Percentiles rank a stretch among this genome's conserved stretches.
These are phyloP conservation scores for Antedon mediterranea DNA, from an alignment of 53 echinoderm and acorn worm genomes.

Conservation along the genomic window DNA sequence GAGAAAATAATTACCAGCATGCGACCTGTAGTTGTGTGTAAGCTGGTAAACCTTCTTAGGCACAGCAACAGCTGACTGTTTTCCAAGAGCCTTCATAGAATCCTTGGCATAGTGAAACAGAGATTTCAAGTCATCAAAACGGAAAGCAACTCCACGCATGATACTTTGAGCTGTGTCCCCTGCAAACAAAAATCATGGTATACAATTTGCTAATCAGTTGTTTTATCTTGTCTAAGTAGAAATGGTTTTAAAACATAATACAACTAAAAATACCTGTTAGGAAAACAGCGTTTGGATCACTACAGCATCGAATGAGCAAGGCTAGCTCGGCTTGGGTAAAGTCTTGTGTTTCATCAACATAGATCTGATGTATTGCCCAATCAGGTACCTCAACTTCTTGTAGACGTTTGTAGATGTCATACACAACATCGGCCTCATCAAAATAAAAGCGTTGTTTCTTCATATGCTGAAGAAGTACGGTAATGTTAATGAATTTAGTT, in stretches of 20 bases:
- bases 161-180: constrained; percentile 62
- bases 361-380: constrained; percentile 41
- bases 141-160: constrained; percentile 48
- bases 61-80: constrained; percentile 30
- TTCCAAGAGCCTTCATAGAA: constrained; percentile 38
- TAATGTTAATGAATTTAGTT: not conserved
- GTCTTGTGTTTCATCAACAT: constrained; percentile 49
- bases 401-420: constrained; percentile 31
- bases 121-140: constrained; percentile 41
- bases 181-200: not conserved
- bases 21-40: constrained; percentile 49
- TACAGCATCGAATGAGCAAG: constrained; percentile 37
- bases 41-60: constrained; percentile 49
- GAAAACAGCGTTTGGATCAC: constrained; percentile 43
- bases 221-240: no score
- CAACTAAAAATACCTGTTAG: constrained; percentile 29
- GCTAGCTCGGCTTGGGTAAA: constrained; percentile 42
- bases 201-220: no score
- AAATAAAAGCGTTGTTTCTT: constrained; percentile 30
- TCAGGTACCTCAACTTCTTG: constrained; percentile 25
- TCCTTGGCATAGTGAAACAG: constrained; percentile 53
- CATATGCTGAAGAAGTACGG: constrained; percentile 8
- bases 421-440: constrained; percentile 47
- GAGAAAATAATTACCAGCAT: constrained; percentile 29
- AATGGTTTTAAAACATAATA: no score